phyloP scores from a whole-genome alignment of 2,888 invertebrate genomes.

The Pristionchus exspectatus region DNA sequence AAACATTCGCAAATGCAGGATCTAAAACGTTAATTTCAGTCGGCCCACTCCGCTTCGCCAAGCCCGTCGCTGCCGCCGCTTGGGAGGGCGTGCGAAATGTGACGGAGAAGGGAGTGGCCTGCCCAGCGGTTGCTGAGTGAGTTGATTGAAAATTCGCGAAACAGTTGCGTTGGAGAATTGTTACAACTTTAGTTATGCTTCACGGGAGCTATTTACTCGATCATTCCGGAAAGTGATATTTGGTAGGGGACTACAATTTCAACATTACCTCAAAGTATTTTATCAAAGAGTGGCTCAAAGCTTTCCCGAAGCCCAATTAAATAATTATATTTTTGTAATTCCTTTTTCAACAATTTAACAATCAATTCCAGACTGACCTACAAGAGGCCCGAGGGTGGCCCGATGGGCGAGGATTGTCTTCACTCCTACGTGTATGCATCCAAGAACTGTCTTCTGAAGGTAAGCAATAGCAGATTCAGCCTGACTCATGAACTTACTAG shows the following conservation, averaged over 20 bases:
- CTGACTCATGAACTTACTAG: background rate
- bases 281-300: too few species aligned
- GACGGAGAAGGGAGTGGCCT: conserved; percentile 61
- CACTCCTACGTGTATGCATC: conserved; percentile 40
- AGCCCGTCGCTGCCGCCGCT: conserved; percentile 18
- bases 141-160: too few species aligned
- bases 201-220: conserved; percentile 35
- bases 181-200: too few species aligned
- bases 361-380: conserved; percentile 45
- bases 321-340: background rate
- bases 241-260: too few species aligned
- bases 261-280: too few species aligned
- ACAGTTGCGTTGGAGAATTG: too few species aligned
- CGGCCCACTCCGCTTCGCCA: conserved; percentile 44
- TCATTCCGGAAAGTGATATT: background rate
- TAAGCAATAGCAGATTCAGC: background rate
- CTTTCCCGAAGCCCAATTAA: too few species aligned
- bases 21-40: background rate
- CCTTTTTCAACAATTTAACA: background rate
- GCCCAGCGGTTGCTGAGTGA: conserved; percentile 47
- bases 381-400: conserved; percentile 43
- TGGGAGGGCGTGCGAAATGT: conserved; percentile 60
- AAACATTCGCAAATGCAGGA: too few species aligned
- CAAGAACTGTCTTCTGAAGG: conserved; percentile 24
- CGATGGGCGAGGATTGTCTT: conserved; percentile 44